Percentiles rank a stretch among this genome's conserved stretches.
Conservation (phyloP, 2,797 vertebrate genomes). For the Rhinichthys osculus region DNA sequence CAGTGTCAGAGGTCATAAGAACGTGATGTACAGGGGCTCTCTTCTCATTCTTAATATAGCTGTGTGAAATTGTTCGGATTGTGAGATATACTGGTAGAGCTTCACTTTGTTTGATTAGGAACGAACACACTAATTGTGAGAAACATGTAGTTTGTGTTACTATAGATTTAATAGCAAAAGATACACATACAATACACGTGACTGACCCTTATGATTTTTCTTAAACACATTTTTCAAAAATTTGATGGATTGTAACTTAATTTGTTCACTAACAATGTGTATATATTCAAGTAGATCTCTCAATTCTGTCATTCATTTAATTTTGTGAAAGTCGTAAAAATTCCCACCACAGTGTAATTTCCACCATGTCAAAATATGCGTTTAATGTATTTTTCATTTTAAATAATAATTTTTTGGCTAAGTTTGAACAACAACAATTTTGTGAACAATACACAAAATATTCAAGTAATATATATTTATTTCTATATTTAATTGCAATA, state of each 20-base stretch:
- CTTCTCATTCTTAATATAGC: slow-evolving; percentile 29
- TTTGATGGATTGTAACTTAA: background rate
- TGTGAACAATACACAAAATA: background rate
- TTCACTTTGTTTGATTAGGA: slow-evolving; percentile 20
- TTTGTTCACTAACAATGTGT: background rate
- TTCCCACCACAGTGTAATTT: background rate
- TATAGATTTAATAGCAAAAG: background rate
- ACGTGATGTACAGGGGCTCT: slow-evolving; percentile 18
- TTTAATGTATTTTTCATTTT: background rate
- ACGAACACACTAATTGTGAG: background rate
- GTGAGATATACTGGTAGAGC: slow-evolving; percentile 12
- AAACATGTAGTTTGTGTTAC: background rate
- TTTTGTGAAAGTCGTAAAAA: background rate
- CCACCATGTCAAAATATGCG: background rate
- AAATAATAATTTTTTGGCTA: too few species aligned
- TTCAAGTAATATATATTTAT: background rate
- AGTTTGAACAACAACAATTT: background rate
- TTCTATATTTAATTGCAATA: background rate
- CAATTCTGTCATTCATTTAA: background rate
- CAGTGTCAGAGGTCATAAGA: slow-evolving; percentile 22
- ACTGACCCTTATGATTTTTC: too few species aligned
- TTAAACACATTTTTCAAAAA: background rate
- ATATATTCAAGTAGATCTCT: background rate
- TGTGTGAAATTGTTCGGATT: slow-evolving; percentile 45
- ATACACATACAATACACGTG: background rate